Base-by-base conservation (phyloP, 2,113 vertebrate genomes). In the Ascaphus truei region DNA sequence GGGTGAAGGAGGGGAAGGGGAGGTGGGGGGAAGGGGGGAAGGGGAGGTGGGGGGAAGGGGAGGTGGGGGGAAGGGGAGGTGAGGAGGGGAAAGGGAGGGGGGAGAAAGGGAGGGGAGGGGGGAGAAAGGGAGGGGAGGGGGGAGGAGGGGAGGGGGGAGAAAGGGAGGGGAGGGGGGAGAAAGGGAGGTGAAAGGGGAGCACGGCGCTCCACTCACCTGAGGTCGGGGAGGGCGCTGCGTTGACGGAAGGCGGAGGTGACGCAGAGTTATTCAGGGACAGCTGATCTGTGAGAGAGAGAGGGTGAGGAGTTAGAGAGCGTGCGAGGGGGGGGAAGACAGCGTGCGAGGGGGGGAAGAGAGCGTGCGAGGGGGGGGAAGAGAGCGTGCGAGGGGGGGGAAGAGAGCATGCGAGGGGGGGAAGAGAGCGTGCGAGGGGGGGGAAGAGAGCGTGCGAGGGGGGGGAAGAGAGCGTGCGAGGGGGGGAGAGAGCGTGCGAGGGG, bases 161-260 rank as follows among this genome's bases (percentile, higher is more conserved):
- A 85, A 92, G 93, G 95, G 23, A 90, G 75, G 1, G 89, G 74
- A 15, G 66, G 9, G 90, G 85, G 3, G 30, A 92, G 2, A 11
- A 15, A 3, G n/a, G 29, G 9, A 9, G 2, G 3, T 2, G 5
- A 5, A 9, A 7, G 7, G 7, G 36, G 4, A 59, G 3, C 7
- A 16, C 20, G 18, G 8, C 18, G 9, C 4, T 16, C 1, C 39
- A 43, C 39, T 18, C 39, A 43, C 12, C 33, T 26, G 72, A 41
- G 15, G 83, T 71, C 61, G 73, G 81, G 39, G 73, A 18, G n/a
- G 84, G 15, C 5, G n/a, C 31, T 15, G 16, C 10, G 43, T 11
- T 43, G 11, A 65, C 25, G n/a, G 71, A 16, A 58, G 31, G 55
- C 30, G 36, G 29, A 12, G 55, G 29, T 5, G 6, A 8, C 7